These are phyloP conservation scores for Pygocentrus nattereri DNA, from an alignment of 2,797 vertebrate species.

Conservation along the genomic window DNA sequence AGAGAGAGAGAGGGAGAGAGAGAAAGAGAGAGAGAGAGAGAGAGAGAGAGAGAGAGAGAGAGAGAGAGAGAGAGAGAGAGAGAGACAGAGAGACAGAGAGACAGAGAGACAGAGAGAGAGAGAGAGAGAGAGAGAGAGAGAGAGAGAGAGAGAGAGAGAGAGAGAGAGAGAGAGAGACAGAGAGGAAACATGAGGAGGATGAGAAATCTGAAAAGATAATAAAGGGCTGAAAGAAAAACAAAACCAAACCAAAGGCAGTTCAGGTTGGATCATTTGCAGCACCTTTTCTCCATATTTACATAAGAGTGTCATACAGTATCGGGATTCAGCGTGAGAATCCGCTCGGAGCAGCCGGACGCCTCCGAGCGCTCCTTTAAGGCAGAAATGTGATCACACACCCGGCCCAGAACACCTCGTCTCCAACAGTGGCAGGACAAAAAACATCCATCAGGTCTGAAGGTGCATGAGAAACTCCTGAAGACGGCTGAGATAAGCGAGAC, in stretches of 20 bases:
- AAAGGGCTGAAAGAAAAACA: background rate
- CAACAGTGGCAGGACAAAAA: background rate
- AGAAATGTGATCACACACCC: background rate
- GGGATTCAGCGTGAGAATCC: background rate
- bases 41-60: slow-evolving; percentile 44
- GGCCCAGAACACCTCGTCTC: background rate
- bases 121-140: slow-evolving; percentile 41
- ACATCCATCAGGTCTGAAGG: background rate
- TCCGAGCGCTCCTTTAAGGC: background rate
- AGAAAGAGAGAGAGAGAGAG: slow-evolving; percentile 47
- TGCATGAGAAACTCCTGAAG: background rate
- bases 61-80: slow-evolving; percentile 41
- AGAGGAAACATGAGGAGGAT: slow-evolving; percentile 20
- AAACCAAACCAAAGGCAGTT: no score
- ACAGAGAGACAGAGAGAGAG: slow-evolving; percentile 40
- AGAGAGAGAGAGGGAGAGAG: slow-evolving; percentile 46
- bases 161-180: no score
- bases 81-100: slow-evolving; percentile 41
- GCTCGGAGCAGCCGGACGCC: background rate
- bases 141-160: slow-evolving; percentile 44
- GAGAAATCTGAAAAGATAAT: slow-evolving; percentile 36
- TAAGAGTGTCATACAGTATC: background rate
- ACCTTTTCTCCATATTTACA: background rate
- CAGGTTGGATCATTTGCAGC: background rate
- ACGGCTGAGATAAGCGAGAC: background rate